These are phyloP conservation scores for Mola mola DNA, from an alignment of 2,113 vertebrate genomes.

Conservation along the genomic window DNA sequence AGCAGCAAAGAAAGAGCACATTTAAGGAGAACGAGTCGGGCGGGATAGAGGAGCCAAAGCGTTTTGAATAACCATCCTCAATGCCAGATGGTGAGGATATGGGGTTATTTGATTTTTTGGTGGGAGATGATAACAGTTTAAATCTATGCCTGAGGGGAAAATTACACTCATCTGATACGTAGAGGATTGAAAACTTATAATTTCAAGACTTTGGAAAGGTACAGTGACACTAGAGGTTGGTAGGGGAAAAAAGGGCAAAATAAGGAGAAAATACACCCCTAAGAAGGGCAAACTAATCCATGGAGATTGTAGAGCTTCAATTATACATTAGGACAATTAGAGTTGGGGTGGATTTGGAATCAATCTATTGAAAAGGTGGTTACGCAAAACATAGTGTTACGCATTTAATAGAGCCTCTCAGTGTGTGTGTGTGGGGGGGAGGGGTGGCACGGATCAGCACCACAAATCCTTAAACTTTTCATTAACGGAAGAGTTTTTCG, in stretches of 20 bases:
- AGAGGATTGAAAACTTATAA: too few relatives aligned
- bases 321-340: constrained; percentile 67
- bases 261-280: constrained; percentile 12
- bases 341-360: constrained; percentile 53
- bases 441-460: constrained; percentile 10
- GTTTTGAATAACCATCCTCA: constrained; percentile 76
- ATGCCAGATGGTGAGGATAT: constrained; percentile 72
- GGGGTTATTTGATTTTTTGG: constrained; percentile 80
- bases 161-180: too few relatives aligned
- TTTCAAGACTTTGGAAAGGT: constrained; percentile 56
- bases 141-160: constrained; percentile 56
- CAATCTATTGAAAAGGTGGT: constrained; percentile 57
- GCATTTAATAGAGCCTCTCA: too few relatives aligned
- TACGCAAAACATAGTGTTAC: too few relatives aligned
- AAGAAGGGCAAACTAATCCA: constrained; percentile 50
- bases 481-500: constrained; percentile 44
- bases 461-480: constrained; percentile 43
- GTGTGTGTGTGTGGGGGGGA: background rate
- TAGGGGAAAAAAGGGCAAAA: constrained; percentile 17
- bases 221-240: constrained; percentile 40
- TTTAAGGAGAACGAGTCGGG: constrained; percentile 72
- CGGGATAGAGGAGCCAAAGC: constrained; percentile 71
- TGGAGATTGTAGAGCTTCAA: constrained; percentile 43
- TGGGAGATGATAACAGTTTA: constrained; percentile 74
- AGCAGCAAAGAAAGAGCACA: constrained; percentile 78